Conservation (phyloP, 2,888 invertebrate genomes). For the Carterocephalus palaemon region DNA sequence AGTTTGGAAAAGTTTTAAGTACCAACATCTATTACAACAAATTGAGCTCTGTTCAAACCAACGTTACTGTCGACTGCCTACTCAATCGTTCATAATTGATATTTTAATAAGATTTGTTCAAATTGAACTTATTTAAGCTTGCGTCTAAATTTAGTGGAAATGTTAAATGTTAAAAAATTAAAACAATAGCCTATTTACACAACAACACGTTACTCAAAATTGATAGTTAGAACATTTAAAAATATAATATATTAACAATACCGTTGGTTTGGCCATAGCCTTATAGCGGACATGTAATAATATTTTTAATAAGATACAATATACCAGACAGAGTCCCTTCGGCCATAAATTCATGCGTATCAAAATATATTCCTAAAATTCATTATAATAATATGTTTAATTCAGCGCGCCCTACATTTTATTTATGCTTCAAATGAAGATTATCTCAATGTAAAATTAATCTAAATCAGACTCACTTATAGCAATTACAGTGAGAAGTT, state of each 20-base stretch:
- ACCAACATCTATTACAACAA: conserved; percentile 57
- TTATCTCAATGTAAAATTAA: conserved; percentile 2
- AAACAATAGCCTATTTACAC: too few relatives aligned
- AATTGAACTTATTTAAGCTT: too few relatives aligned
- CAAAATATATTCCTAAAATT: conserved; percentile 74
- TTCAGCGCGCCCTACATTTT: conserved; percentile 43
- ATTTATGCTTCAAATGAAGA: too few relatives aligned
- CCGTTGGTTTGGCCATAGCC: conserved; percentile 10
- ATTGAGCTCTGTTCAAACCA: conserved; percentile 23
- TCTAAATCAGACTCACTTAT: conserved; percentile 7
- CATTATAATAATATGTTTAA: conserved; percentile 41
- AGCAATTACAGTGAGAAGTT: conserved; percentile 1
- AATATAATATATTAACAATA: too few relatives aligned
- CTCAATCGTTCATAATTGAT: too few relatives aligned
- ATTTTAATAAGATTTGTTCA: too few relatives aligned
- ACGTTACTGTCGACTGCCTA: too few relatives aligned
- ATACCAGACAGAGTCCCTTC: conserved; percentile 44
- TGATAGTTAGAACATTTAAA: too few relatives aligned
- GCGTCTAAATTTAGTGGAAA: too few relatives aligned
- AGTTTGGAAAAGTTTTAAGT: conserved; percentile 51
- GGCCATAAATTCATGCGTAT: conserved; percentile 69
- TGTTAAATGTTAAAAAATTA: too few relatives aligned
- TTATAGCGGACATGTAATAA: conserved; percentile 33
- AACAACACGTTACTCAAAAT: too few relatives aligned
- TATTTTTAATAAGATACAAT: conserved; percentile 48